These are phyloP conservation scores for Euthynnus affinis DNA, from an alignment of 2,797 vertebrate genomes.

Conservation along the genomic window DNA sequence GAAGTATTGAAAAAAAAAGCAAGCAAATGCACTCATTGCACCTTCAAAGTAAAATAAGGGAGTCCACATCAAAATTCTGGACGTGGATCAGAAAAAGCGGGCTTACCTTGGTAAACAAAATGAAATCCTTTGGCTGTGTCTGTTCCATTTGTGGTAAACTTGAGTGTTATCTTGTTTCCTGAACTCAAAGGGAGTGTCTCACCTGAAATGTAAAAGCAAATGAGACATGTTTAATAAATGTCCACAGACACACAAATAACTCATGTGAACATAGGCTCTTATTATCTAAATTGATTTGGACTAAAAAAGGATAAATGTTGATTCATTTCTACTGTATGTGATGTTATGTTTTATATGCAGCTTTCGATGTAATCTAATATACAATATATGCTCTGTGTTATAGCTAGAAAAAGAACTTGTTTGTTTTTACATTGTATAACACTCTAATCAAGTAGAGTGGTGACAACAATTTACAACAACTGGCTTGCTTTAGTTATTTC, in stretches of 20 bases:
- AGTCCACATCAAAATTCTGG: conserved; percentile 9
- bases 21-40: conserved; percentile 34
- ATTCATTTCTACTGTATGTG: not conserved
- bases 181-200: conserved; percentile 97
- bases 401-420: conserved; percentile 5
- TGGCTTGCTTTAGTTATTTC: conserved; percentile 43
- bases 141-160: conserved; percentile 93
- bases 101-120: conserved; percentile 98
- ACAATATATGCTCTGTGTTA: not conserved
- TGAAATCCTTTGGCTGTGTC: conserved; percentile 98
- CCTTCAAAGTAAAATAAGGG: not conserved
- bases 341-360: not conserved
- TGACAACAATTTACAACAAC: conserved; percentile 41
- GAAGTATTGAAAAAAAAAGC: not conserved
- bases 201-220: conserved; percentile 79
- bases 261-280: not conserved
- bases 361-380: not conserved
- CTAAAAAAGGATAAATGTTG: not conserved
- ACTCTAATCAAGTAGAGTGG: conserved; percentile 16
- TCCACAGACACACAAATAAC: not conserved
- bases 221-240: conserved; percentile 2
- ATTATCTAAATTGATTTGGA: not conserved
- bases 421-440: conserved; percentile 21
- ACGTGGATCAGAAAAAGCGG: not conserved
- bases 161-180: conserved; percentile 96